Conservation (phyloP, 2,888 invertebrate species). For the Desoria tigrina region DNA sequence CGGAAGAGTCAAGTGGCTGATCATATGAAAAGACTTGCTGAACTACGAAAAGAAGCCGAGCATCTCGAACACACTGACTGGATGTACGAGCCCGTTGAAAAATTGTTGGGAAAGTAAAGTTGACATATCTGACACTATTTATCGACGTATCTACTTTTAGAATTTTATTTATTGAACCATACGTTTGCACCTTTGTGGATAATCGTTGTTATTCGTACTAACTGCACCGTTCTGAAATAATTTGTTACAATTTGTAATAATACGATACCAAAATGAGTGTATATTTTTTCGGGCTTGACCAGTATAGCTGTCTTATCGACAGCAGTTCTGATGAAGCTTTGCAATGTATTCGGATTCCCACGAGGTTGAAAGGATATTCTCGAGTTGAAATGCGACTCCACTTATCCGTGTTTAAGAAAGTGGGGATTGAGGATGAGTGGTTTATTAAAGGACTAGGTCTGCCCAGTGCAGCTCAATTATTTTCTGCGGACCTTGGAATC, state of each 20-base stretch:
- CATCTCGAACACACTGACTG: slow-evolving; percentile 51
- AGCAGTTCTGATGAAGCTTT: neutral
- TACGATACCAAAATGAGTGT: slow-evolving; percentile 3
- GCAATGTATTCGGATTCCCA: neutral
- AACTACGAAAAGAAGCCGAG: slow-evolving; percentile 49
- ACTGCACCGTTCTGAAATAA: too few relatives aligned
- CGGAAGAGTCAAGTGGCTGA: slow-evolving; percentile 43
- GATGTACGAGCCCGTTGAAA: slow-evolving; percentile 52
- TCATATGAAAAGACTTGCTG: slow-evolving; percentile 44
- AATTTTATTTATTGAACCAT: neutral
- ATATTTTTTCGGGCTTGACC: slow-evolving; percentile 43
- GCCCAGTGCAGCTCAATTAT: slow-evolving; percentile 26
- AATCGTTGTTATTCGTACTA: too few relatives aligned
- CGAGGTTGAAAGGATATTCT: too few relatives aligned
- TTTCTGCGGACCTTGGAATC: slow-evolving; percentile 25
- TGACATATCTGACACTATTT: neutral
- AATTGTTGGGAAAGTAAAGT: slow-evolving; percentile 47
- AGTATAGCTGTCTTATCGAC: slow-evolving; percentile 33
- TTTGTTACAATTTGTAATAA: neutral
- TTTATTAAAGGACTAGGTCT: slow-evolving; percentile 42
- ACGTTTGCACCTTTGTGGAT: too few relatives aligned
- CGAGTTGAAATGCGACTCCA: slow-evolving; percentile 23
- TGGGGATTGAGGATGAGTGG: slow-evolving; percentile 21
- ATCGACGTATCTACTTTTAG: neutral
- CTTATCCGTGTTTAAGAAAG: slow-evolving; percentile 33